Evolutionary conservation across 1,140 invertebrate genomes (phyloP), one percentile per base, ranked within the genome.

Genomic region (Paramacrobiotus metropolitanus): DNA sequence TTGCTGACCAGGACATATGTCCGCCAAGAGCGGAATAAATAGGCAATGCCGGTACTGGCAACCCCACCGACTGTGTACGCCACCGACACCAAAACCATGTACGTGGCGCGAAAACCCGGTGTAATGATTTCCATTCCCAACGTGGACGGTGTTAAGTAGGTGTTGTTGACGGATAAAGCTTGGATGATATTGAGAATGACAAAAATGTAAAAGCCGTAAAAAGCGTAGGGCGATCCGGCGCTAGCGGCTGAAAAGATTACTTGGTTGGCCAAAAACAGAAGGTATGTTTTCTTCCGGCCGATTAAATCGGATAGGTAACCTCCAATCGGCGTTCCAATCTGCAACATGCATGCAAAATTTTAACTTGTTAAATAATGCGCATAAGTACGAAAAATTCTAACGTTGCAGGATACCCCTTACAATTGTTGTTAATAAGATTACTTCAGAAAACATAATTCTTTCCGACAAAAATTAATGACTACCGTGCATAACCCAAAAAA

Each of bases 261-360:
- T 28, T 20, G 24, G 4, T 9, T 20, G 15, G 24, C 15, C 15
- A 55, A 24, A 28, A 20, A 55, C 24, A 28, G 4, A 15, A 20
- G 24, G 24, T 20, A 55, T 15, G 48, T 55, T 4, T 9, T 4
- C 28, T 55, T 55, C 15, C 48, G 48, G 24, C 48, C 48, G 48
- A 55, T 20, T 9, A 15, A 24, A 28, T 55, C 48, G 15, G 48
- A 15, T 24, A 28, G 4, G 48, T 55, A 55, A 9, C 48, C 48
- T 55, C 48, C 48, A 9, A 55, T 20, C 28, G 48, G 48, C 48
- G 48, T 55, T 28, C 48, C 48, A 55, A 55, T 55, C 48, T 55
- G 48, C 9, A 55, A 0, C 34, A 40, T 40, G 9, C n/a, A n/a
- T n/a, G n/a, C n/a, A n/a, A n/a, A 40, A 40, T 40, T 40, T n/a